Conservation (phyloP, 2,888 invertebrate genomes). For the Aromia moschata region DNA sequence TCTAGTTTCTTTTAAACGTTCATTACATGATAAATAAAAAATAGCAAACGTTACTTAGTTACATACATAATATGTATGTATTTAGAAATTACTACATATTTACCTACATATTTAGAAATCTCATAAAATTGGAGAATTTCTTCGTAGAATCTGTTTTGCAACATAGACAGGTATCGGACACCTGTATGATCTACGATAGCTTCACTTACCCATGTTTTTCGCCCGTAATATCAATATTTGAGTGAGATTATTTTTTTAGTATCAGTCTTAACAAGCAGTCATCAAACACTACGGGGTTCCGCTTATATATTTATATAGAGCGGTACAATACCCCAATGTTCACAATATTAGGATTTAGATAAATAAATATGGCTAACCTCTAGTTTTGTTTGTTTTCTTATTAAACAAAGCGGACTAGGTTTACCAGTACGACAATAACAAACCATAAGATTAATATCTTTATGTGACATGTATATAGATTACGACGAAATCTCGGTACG, state of each 20-base stretch:
- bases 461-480: slow-evolving; percentile 34
- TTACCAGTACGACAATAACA: slow-evolving; percentile 32
- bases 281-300: slow-evolving; percentile 44
- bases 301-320: slow-evolving; percentile 47
- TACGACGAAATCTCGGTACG: slow-evolving; percentile 12
- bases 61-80: no score
- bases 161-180: slow-evolving; percentile 16
- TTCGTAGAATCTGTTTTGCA: no score
- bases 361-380: slow-evolving; percentile 55
- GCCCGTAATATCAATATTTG: slow-evolving; percentile 45
- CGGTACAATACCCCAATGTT: slow-evolving; percentile 52
- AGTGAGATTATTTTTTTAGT: slow-evolving; percentile 51
- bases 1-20: no score
- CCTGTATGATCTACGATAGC: slow-evolving; percentile 24
- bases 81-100: no score
- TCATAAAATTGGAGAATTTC: no score
- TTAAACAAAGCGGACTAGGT: slow-evolving; percentile 45
- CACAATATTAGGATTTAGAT: slow-evolving; percentile 54
- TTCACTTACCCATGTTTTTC: slow-evolving; percentile 40
- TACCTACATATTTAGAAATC: no score
- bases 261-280: slow-evolving; percentile 50
- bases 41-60: no score
- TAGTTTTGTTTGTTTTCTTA: slow-evolving; percentile 51
- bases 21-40: no score
- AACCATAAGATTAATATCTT: slow-evolving; percentile 39